Conservation (phyloP, 2,113 vertebrate species). For the Barbus barbus region DNA sequence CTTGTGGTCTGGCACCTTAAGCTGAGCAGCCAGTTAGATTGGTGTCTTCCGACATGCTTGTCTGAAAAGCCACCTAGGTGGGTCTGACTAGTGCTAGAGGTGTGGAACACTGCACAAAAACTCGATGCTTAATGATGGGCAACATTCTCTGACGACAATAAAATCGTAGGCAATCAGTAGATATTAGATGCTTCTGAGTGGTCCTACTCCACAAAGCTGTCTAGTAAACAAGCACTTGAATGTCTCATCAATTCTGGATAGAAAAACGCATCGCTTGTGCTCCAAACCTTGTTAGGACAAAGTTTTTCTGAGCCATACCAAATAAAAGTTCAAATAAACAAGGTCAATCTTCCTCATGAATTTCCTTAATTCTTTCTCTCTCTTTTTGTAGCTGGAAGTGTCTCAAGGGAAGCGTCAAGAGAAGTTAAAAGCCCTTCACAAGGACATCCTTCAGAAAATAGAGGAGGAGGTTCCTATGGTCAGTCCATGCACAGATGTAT, state of each 20-base stretch:
- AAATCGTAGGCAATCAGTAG: not conserved
- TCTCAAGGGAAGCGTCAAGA: constrained; percentile 83
- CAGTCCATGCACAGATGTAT: constrained; percentile 44
- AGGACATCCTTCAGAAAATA: constrained; percentile 78
- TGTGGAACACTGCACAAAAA: not conserved
- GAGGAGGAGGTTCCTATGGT: constrained; percentile 80
- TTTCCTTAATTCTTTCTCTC: not conserved
- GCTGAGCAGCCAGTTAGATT: not conserved
- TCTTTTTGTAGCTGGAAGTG: constrained; percentile 77
- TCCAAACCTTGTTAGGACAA: not conserved
- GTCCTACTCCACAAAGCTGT: not conserved
- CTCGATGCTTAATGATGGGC: not conserved
- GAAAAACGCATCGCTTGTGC: not conserved
- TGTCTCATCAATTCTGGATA: not conserved
- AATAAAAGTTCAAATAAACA: not conserved
- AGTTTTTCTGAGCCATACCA: not conserved
- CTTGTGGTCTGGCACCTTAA: not conserved
- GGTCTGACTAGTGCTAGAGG: not conserved
- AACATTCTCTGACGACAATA: not conserved
- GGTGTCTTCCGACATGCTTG: not conserved
- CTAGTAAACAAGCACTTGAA: not conserved
- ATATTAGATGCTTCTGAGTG: not conserved
- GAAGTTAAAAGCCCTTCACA: constrained; percentile 72
- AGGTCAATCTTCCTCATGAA: not conserved
- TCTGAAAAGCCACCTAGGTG: not conserved